Conservation (phyloP, 2,888 invertebrate genomes). For the Nephrotoma guestfalica region DNA sequence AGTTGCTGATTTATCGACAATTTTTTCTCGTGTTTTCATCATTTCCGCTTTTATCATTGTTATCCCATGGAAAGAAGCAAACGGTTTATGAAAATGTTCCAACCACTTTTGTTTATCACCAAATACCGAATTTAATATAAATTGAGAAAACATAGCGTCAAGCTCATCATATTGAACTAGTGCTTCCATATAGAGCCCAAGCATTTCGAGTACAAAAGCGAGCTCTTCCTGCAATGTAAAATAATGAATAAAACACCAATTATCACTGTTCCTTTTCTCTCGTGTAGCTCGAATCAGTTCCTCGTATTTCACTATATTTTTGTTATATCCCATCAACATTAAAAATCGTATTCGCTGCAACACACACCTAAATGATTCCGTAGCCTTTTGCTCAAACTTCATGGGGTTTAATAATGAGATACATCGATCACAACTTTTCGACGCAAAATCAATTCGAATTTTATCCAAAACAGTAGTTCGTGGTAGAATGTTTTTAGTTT, state of each 20-base stretch:
- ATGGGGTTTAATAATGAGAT: slow-evolving; percentile 83
- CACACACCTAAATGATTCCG: slow-evolving; percentile 80
- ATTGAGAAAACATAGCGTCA: slow-evolving; percentile 92
- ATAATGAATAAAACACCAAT: slow-evolving; percentile 91
- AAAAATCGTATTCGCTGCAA: slow-evolving; percentile 70
- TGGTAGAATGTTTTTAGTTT: slow-evolving; percentile 80
- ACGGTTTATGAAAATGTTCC: slow-evolving; percentile 59
- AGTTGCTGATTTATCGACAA: slow-evolving; percentile 37
- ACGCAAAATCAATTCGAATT: slow-evolving; percentile 84
- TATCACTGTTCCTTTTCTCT: slow-evolving; percentile 75
- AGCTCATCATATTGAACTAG: slow-evolving; percentile 94
- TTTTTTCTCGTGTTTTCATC: slow-evolving; percentile 21
- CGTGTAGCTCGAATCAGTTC: slow-evolving; percentile 80
- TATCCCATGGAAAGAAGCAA: slow-evolving; percentile 75
- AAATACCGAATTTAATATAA: slow-evolving; percentile 83
- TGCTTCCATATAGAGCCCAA: slow-evolving; percentile 86
- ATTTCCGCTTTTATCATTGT: slow-evolving; percentile 38
- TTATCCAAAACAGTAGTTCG: slow-evolving; percentile 89
- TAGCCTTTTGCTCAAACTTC: slow-evolving; percentile 74
- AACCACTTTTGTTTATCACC: slow-evolving; percentile 81
- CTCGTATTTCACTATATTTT: slow-evolving; percentile 71
- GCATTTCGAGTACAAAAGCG: slow-evolving; percentile 87
- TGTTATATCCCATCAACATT: slow-evolving; percentile 73
- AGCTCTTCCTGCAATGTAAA: slow-evolving; percentile 91
- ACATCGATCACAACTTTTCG: slow-evolving; percentile 77